Evolutionary conservation across 30 jellyfish, hydroid and myxozoan genomes (phyloP), one percentile per base, ranked within the genome.

Genomic region (Hydractinia echinata): DNA sequence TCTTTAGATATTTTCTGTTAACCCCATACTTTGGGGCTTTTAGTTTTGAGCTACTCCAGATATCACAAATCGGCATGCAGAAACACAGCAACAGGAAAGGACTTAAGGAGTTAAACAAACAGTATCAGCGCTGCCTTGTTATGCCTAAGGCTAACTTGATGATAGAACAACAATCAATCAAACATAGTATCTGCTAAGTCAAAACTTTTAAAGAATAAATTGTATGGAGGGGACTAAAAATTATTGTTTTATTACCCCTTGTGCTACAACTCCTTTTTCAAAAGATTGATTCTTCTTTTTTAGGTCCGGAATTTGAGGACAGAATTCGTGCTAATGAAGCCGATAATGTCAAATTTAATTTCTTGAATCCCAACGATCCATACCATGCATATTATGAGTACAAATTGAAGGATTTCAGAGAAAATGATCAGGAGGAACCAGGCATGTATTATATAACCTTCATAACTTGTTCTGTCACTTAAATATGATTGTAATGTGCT

Each of bases 221-320:
- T 68, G 49, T 21, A 68, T 68, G 49, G 14, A 14, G 11, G 1
- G 15, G 11, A 10, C 11, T 73, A 76, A 11, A 58, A 58, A 18
- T 58, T 3, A 58, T 11, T 0, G 15, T 58, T 58, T 3, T 58
- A 58, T 13, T 58, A 18, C 69, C 18, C 18, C 44, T 0, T 30
- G 44, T 30, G 2, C 2, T 2, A 30, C 44, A 2, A 30, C 44
- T 30, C 44, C 44, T 30, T 30, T 56, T 58, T 11, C 69, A 30
- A 30, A 30, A 30, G 44, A 30, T 30, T 30, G 44, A 0, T 30
- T 30, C 44, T 71, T 10, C 14, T 86, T 81, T 62, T 68, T 48
- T 77, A 94, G 99, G 99, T 66, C 97, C 97, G 6, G 99, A 95
- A 73, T 95, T 95, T 81, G 99, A 95, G 67, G 99, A 95, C n/a